Base-by-base conservation (phyloP, 92 coral and sea anemone species). In the Zoanthus gigantus region DNA sequence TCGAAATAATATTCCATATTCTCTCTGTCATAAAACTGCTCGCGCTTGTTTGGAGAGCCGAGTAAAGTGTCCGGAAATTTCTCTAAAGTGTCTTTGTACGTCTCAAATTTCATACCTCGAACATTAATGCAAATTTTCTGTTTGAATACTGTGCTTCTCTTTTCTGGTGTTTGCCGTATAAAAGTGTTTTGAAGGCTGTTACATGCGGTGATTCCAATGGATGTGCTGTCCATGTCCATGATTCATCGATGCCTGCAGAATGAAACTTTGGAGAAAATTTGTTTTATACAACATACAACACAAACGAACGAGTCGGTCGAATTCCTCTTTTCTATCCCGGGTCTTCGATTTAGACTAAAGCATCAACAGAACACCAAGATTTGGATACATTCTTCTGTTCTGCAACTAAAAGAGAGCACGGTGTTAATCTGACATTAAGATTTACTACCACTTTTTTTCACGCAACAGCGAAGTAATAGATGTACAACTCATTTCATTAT, bases 21-120 rank as follows among this genome's bases (percentile, higher is more conserved):
- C 18, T 80, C 72, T 1, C 90, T 88, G 81, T 96, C 98, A 80
- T 96, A 94, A 45, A 88, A 96, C 84, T 91, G 88, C 9, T 56
- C 83, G 17, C 98, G 91, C 53, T 88, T 94, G 45, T 83, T 89
- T 14, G 85, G 77, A 0, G 95, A 96, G n/a, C 98, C 98, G 4
- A 96, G 92, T 63, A 95, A 85, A 0, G 98, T 96, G 13, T 95
- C 93, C 0, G 98, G 98, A 72, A 90, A 93, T 71, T 91, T 94
- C 54, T 96, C 98, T 42, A 96, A 76, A 9, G 98, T 96, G 30
- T 93, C 84, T 47, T 88, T 90, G 73, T 74, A 96, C 0, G 98
- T 96, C 60, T 96, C 98, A 69, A 89, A 96, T 44, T 65, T 86
- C 32, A 86, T 71, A 14, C 98, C 98, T 13, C 98, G 86, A 11